phyloP scores from a whole-genome alignment of 1,140 invertebrate species.

The Teleopsis dalmanni region DNA sequence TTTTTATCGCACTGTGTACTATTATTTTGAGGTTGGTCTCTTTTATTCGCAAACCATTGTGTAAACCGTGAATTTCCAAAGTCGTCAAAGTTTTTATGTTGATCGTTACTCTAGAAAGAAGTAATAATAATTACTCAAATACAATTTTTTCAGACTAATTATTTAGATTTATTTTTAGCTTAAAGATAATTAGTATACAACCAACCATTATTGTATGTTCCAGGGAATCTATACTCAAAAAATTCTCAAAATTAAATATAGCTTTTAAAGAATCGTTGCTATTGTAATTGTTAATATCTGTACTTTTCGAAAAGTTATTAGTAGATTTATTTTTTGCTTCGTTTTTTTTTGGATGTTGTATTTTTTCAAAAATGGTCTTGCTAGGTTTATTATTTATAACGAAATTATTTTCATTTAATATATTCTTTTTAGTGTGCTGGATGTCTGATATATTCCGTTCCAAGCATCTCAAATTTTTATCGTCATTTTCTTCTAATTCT shows the following conservation, averaged over 20 bases:
- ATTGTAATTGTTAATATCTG: no score
- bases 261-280: no score
- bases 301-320: no score
- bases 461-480: neutral
- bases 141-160: neutral
- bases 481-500: neutral
- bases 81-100: neutral
- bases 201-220: conserved; percentile 1
- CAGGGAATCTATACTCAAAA: neutral
- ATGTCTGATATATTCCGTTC: no score
- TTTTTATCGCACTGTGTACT: neutral
- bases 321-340: no score
- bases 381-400: no score
- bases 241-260: conserved; percentile 3
- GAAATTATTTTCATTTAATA: no score
- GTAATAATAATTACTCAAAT: neutral
- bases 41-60: conserved; percentile 4
- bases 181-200: no score
- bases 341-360: no score
- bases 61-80: conserved; percentile 3
- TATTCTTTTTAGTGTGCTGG: no score
- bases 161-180: no score
- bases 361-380: no score
- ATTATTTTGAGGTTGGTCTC: neutral
- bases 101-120: neutral